Conservation (phyloP, 2,797 vertebrate genomes). For the Catamblyrhynchus diadema region DNA sequence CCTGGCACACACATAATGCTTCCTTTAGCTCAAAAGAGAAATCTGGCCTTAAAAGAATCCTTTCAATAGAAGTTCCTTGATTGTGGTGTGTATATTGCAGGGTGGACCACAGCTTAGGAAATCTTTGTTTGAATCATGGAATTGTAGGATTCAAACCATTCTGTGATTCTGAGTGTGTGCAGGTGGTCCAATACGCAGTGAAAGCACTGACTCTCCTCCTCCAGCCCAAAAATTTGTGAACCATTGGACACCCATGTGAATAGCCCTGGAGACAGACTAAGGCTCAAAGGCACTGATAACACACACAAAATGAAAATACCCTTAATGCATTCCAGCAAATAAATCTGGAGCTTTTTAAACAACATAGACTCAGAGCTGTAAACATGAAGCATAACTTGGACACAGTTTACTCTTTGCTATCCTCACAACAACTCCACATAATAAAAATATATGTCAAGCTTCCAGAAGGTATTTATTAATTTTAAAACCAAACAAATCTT, state of each 20-base stretch:
- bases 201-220: background rate
- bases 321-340: rapidly evolving
- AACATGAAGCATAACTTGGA: background rate
- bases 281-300: background rate
- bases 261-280: background rate
- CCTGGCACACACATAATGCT: background rate
- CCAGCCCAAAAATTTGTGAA: background rate
- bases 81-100: background rate
- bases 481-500: background rate
- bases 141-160: background rate
- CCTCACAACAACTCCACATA: background rate
- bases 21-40: background rate
- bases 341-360: background rate
- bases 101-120: background rate
- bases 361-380: background rate
- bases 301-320: background rate
- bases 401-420: background rate
- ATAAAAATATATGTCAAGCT: background rate
- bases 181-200: background rate
- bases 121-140: background rate
- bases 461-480: background rate
- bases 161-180: background rate
- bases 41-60: background rate
- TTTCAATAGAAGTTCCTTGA: background rate
- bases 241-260: background rate